Conservation (phyloP, 2,797 vertebrate species). For the Hipposideros larvatus region DNA sequence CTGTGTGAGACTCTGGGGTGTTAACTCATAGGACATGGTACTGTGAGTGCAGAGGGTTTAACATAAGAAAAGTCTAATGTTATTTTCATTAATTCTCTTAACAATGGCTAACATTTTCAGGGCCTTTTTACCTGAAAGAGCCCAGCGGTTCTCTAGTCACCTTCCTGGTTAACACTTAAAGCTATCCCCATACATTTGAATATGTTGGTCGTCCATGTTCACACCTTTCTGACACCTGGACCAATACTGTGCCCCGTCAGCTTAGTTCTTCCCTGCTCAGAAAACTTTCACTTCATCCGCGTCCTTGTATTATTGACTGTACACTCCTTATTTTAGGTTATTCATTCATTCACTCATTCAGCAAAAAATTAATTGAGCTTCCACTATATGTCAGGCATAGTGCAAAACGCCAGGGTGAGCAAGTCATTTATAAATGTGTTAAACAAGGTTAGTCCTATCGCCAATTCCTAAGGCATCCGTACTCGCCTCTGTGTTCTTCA, state of each 20-base stretch:
- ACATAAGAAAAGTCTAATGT: background rate
- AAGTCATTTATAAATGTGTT: conserved; percentile 47
- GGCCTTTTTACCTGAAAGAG: conserved; percentile 40
- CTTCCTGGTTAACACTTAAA: conserved; percentile 40
- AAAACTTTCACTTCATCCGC: conserved; percentile 47
- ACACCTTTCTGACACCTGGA: conserved; percentile 5
- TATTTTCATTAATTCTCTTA: conserved; percentile 61
- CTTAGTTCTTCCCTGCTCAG: background rate
- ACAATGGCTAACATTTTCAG: conserved; percentile 28
- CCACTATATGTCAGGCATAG: background rate
- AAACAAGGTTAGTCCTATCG: background rate
- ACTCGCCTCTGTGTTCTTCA: background rate
- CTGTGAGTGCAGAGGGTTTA: background rate
- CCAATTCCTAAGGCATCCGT: background rate
- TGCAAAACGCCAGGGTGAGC: background rate
- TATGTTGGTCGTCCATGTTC: conserved; percentile 17
- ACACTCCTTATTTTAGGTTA: background rate
- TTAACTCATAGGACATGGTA: background rate
- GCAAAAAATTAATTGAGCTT: conserved; percentile 42
- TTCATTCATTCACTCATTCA: conserved; percentile 58
- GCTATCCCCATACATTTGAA: background rate
- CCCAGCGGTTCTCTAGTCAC: background rate
- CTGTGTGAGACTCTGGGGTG: background rate
- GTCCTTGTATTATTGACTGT: conserved; percentile 13
- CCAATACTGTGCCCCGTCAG: background rate